phyloP scores from a whole-genome alignment of 1,140 invertebrate genomes.

The Bombus haemorrhoidalis region DNA sequence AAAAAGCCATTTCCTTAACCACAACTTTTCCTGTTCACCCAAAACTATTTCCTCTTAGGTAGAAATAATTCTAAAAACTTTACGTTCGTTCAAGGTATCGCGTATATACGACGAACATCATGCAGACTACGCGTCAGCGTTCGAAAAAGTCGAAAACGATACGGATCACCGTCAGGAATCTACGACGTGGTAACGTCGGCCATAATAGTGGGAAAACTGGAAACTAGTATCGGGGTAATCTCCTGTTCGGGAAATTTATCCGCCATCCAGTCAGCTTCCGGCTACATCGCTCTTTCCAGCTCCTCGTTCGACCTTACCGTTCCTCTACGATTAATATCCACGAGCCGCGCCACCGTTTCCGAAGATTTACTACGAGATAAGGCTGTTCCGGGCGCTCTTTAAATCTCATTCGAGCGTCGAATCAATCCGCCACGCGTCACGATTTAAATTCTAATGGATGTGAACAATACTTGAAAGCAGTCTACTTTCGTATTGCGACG shows the following conservation, averaged over 20 bases:
- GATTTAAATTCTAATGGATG: slow-evolving; percentile 31
- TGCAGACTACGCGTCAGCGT: not conserved
- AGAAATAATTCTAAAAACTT: too few species aligned
- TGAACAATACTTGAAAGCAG: not conserved
- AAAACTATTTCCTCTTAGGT: too few species aligned
- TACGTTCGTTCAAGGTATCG: too few species aligned
- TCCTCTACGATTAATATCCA: slow-evolving; percentile 68
- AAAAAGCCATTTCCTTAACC: not conserved
- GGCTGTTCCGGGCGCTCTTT: slow-evolving; percentile 38
- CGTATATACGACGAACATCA: not conserved
- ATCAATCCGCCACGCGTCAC: slow-evolving; percentile 11
- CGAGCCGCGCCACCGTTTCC: slow-evolving; percentile 30
- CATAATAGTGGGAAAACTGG: slow-evolving; percentile 68
- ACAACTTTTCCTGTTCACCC: not conserved
- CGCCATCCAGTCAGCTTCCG: slow-evolving; percentile 70
- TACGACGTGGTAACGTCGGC: slow-evolving; percentile 50
- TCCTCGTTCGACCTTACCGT: slow-evolving; percentile 59
- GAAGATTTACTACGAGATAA: slow-evolving; percentile 62
- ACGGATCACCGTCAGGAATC: slow-evolving; percentile 33
- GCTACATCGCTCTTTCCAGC: slow-evolving; percentile 61
- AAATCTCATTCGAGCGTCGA: slow-evolving; percentile 28
- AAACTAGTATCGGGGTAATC: slow-evolving; percentile 73
- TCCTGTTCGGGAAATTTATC: slow-evolving; percentile 78
- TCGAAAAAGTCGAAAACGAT: slow-evolving; percentile 51
- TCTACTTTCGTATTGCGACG: too few species aligned